Base-by-base conservation (phyloP, 2,113 vertebrate species). In the Hippopotamus amphibius region DNA sequence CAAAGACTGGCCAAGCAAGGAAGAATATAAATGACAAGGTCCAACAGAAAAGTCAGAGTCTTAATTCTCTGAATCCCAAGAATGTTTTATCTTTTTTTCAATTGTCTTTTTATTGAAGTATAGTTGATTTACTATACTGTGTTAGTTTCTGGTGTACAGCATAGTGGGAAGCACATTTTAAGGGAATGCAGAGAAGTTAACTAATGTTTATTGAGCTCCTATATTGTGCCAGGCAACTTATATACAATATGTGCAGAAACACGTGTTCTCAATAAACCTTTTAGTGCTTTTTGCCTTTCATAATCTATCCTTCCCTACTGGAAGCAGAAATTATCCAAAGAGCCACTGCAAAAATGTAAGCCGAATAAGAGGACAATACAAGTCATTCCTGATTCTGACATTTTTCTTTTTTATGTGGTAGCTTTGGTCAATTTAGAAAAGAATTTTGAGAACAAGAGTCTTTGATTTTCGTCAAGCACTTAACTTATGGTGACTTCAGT, bases 341-440 rank as follows among this genome's bases (percentile, higher is more conserved):
- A 88, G 13, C 2, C 33, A 37, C 10, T 41, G 59, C 21, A 71
- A 50, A 96, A 86, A 12, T 37, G 2, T 50, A 82, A 93, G 26
- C n/a, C 71, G 55, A 79, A n/a, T 24, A 82, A 79, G 12, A 96
- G 11, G 5, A 12, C 7, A 83, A 1, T 28, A 41, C 0, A 55
- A 63, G 26, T 82, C 17, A 41, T 19, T 89, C 15, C 68, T 66
- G 55, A 59, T 55, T 48, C 24, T 89, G 21, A 30, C 2, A 50
- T 63, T 89, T 89, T 57, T 37, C 37, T 55, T 90, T 85, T 88
- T 72, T 21, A 71, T 66, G 4, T 77, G 41, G 28, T 91, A 16
- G 13, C n/a, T 95, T 96, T 53, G 59, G 28, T 74, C 33, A 82
- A 74, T 61, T 92, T 43, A 87, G 88, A 66, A 97, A 89, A 72